Percentiles rank a stretch among this genome's conserved stretches.
Conservation (phyloP, 2,888 invertebrate genomes). For the Lacanobia wlatinum region DNA sequence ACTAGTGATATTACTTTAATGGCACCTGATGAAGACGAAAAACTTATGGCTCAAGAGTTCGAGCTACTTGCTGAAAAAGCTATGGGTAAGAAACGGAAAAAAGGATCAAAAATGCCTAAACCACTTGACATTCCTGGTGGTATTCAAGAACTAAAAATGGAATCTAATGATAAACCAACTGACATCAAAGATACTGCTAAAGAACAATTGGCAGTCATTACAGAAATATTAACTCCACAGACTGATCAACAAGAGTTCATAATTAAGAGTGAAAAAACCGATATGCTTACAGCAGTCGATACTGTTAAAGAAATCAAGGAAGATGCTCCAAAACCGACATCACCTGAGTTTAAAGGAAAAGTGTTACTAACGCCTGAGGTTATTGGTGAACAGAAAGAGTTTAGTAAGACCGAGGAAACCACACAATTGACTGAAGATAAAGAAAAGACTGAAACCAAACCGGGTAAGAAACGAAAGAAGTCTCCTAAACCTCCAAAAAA, state of each 20-base stretch:
- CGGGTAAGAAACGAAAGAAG: constrained; percentile 74
- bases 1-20: constrained; percentile 17
- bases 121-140: constrained; percentile 34
- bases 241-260: constrained; percentile 40
- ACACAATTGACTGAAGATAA: constrained; percentile 55
- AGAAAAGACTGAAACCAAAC: constrained; percentile 62
- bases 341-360: constrained; percentile 41
- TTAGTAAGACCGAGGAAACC: constrained; percentile 36
- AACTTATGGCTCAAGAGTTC: constrained; percentile 47
- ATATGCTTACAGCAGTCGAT: constrained; percentile 27
- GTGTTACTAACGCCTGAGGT: constrained; percentile 56
- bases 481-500: constrained; percentile 64
- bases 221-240: constrained; percentile 47
- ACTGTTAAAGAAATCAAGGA: constrained; percentile 20
- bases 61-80: constrained; percentile 58
- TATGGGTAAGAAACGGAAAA: constrained; percentile 71
- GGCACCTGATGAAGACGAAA: constrained; percentile 43
- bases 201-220: constrained; percentile 46
- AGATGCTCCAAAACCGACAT: background rate
- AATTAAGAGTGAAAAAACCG: constrained; percentile 34
- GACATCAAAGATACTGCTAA: constrained; percentile 28
- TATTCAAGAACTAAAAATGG: constrained; percentile 40
- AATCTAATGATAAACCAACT: constrained; percentile 35
- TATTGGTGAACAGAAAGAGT: constrained; percentile 37
- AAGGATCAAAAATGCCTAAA: constrained; percentile 66